Evolutionary conservation across 2,113 vertebrate species (phyloP), one percentile per base, ranked within the genome.

Genomic region (Aldabrachelys gigantea): DNA sequence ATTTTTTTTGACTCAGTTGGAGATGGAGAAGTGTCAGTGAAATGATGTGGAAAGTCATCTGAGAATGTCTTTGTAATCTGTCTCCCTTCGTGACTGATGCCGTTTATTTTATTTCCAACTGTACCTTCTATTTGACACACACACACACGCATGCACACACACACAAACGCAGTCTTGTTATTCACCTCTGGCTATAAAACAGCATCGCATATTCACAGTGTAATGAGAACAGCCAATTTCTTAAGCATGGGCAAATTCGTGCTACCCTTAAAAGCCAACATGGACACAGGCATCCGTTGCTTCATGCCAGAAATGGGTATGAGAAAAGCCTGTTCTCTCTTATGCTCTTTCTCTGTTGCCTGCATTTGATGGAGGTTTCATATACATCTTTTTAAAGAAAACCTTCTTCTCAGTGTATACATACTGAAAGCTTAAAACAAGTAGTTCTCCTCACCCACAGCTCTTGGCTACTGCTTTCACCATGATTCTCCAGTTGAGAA

Each of bases 1-100:
- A 69, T 92, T 93, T 89, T 89, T 95, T 97, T 94, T 85, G 89
- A 82, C 86, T 95, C 88, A 88, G 90, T 57, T 86, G 94, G 92
- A 96, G 89, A 56, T 82, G 89, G 96, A 85, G 94, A 97, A 88
- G 57, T 87, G 97, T 94, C 9, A 0, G 89, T 90, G 84, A 93
- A 95, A 59, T 1, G 9, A 90, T n/a, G 91, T 92, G 91, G 94
- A 94, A 97, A 96, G 93, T 84, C 84, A 89, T 87, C 84, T 54
- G 84, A 88, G 91, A 57, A 79, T 16, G 76, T 89, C 88, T 90
- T 90, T 88, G 92, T 87, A 80, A 82, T 80, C 89, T 89, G 94
- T 79, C 85, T 76, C 84, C 84, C 91, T 29, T 88, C 52, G 49
- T 78, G 89, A 94, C 84, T 89, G 95, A 80, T 91, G 79, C 19